These are phyloP conservation scores for Tretioscincus oriximinensis DNA, from an alignment of 2,113 vertebrate genomes.

Conservation along the genomic window DNA sequence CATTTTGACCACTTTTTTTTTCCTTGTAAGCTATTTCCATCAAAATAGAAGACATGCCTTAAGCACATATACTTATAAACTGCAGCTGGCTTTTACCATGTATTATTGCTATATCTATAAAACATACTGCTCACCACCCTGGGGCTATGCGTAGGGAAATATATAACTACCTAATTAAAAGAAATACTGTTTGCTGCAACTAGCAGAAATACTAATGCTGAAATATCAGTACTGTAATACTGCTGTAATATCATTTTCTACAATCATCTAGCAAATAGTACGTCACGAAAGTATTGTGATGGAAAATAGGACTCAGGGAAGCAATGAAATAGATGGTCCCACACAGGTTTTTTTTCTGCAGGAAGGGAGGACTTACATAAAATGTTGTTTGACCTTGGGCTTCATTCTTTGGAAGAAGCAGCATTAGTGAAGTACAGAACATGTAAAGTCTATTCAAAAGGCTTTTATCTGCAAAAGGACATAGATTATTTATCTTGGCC, in stretches of 20 bases:
- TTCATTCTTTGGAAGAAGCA: background rate
- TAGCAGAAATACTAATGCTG: background rate
- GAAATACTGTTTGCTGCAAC: background rate
- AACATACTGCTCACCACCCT: too few relatives aligned
- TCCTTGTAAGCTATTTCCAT: too few relatives aligned
- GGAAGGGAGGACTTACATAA: background rate
- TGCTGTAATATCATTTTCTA: background rate
- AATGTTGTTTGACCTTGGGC: background rate
- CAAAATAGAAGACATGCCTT: too few relatives aligned
- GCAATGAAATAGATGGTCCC: background rate
- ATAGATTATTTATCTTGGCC: background rate
- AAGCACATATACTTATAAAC: too few relatives aligned
- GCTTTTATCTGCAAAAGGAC: background rate
- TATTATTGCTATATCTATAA: too few relatives aligned
- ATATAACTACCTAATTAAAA: too few relatives aligned
- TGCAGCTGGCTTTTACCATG: too few relatives aligned
- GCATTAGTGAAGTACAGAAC: background rate
- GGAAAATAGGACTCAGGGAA: slow-evolving; percentile 2
- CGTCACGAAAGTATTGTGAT: background rate
- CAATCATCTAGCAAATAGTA: background rate
- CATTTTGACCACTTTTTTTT: too few relatives aligned
- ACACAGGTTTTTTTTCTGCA: background rate
- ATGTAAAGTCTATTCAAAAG: background rate
- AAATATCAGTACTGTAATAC: too few relatives aligned
- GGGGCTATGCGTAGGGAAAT: too few relatives aligned